A percentile compares a stretch with the other conserved stretches of the same genome.
phyloP scores from a whole-genome alignment of 2,888 invertebrate genomes.

The Drosophila villosipedis region DNA sequence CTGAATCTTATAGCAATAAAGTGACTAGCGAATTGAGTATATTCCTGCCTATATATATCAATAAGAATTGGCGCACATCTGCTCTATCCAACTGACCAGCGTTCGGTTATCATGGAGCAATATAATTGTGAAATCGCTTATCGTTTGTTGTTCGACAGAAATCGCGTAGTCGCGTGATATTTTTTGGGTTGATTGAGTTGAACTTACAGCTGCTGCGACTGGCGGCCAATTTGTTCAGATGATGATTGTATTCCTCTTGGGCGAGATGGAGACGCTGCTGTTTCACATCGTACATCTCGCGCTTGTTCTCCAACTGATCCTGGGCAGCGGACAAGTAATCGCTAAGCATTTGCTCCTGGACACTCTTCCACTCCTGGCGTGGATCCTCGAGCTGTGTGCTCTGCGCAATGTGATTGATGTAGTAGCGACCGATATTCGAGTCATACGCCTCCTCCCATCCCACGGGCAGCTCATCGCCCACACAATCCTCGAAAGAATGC shows the following conservation, averaged over 20 bases:
- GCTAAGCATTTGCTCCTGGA: constrained; percentile 98
- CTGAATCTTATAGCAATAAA: background rate
- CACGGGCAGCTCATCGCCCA: constrained; percentile 97
- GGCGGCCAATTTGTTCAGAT: constrained; percentile 93
- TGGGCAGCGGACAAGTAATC: constrained; percentile 98
- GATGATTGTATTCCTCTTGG: constrained; percentile 97
- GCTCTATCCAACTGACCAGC: constrained; percentile 1
- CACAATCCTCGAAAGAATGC: constrained; percentile 98
- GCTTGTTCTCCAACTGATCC: constrained; percentile 97
- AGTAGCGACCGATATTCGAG: constrained; percentile 97
- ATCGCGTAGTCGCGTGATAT: constrained; percentile 7
- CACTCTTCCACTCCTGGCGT: constrained; percentile 97
- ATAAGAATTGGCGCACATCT: background rate
- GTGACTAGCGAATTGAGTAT: background rate
- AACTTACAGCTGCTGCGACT: constrained; percentile 96
- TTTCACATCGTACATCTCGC: constrained; percentile 98
- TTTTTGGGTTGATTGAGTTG: background rate
- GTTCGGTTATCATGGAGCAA: constrained; percentile 18
- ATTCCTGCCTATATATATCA: background rate
- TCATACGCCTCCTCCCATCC: constrained; percentile 99
- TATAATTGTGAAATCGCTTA: constrained; percentile 33
- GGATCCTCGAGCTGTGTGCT: constrained; percentile 98
- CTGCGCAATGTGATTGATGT: constrained; percentile 98
- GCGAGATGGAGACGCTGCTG: constrained; percentile 96
- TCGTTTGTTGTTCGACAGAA: constrained; percentile 22